A percentile compares a stretch with the other conserved stretches of the same genome.
These are phyloP conservation scores for Muscidifurax raptorellus DNA, from an alignment of 1,140 invertebrate genomes.

Conservation along the genomic window DNA sequence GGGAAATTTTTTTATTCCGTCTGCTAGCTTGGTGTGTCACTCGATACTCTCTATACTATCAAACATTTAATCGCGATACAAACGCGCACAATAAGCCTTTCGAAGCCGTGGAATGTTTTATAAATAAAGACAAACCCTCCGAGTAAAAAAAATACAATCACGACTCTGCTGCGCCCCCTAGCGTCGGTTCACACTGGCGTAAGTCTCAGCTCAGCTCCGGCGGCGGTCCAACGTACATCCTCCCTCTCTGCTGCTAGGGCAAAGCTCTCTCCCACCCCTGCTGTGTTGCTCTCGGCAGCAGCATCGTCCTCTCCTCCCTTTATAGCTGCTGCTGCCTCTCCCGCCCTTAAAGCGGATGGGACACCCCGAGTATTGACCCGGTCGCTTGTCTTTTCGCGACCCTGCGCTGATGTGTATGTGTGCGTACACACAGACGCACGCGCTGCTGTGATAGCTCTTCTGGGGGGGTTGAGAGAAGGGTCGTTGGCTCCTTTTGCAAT, in stretches of 20 bases:
- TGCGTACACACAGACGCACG: neutral
- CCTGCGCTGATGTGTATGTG: neutral
- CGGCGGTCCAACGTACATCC: constrained; percentile 62
- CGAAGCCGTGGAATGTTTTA: no score
- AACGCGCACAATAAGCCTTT: no score
- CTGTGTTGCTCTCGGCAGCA: constrained; percentile 50
- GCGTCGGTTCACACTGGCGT: neutral
- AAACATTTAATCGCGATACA: no score
- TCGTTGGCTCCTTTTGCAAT: neutral
- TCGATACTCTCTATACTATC: no score
- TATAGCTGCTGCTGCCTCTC: constrained; percentile 2
- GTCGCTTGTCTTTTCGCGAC: constrained; percentile 58
- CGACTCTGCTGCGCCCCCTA: neutral
- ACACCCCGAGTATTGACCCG: constrained; percentile 72
- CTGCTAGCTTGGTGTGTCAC: no score
- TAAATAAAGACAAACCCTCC: no score
- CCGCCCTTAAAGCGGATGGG: constrained; percentile 68
- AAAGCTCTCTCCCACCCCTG: constrained; percentile 55
- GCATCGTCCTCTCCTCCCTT: constrained; percentile 21
- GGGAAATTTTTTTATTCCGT: no score
- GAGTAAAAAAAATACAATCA: neutral
- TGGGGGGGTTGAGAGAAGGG: neutral
- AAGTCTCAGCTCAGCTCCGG: constrained; percentile 14
- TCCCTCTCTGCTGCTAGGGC: constrained; percentile 59
- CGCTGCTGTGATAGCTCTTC: neutral